Evolutionary conservation across 2,797 vertebrate species (phyloP), one percentile per base, ranked within the genome.

Genomic region (Buceros bicornis): DNA sequence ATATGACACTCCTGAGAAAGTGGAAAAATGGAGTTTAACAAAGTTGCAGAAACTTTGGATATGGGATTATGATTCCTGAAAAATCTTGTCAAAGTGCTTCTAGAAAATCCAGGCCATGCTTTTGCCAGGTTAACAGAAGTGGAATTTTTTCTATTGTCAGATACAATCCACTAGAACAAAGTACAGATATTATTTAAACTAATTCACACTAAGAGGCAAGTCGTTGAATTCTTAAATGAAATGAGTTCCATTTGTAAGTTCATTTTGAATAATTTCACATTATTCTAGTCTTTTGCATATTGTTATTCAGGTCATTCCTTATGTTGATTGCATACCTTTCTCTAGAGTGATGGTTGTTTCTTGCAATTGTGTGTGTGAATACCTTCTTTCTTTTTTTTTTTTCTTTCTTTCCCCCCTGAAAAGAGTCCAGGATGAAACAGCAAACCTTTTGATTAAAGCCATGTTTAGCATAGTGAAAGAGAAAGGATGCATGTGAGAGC

Each of bases 371-470:
- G 11, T 64, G 16, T 67, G 56, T n/a, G 47, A 6, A 6, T 28
- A 16, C 29, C 12, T 26, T 21, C 37, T 40, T 40, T 33, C 33
- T 33, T 40, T 40, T 40, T 40, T 40, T 40, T 18, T 19, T 47
- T 47, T 50, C 18, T 16, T 29, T 58, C 67, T 77, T 26, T 16
- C 26, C 4, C 11, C 21, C 40, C 33, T n/a, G 37, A 56, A 85
- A 87, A 84, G 50, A 66, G 57, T 71, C 45, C 50, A 35, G 37
- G 45, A 80, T 89, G 42, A 78, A 95, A 87, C 48, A 57, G 31
- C 14, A 51, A 93, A 64, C 21, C 48, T 70, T 90, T 79, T 82
- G 58, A 85, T 94, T 93, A 95, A 87, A 96, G 26, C n/a, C n/a
- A 37, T 69, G 16, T 80, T 89, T 81, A 89, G 65, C 60, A 51